Percentiles rank a stretch among this genome's conserved stretches.
Conservation (phyloP, 2,113 vertebrate species). For the Carollia perspicillata region DNA sequence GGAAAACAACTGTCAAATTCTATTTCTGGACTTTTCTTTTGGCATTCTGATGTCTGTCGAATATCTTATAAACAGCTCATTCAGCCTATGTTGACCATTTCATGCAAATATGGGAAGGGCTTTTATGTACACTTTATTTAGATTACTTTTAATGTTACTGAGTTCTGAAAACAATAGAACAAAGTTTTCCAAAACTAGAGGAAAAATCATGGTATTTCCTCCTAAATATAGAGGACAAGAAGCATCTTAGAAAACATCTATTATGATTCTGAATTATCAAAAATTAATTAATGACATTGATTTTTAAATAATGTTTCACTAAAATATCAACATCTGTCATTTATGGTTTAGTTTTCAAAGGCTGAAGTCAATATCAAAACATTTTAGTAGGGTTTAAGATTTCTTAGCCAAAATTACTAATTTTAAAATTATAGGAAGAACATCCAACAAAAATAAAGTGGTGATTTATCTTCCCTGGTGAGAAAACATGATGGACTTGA, state of each 20-base stretch:
- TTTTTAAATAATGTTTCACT: background rate
- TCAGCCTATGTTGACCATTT: background rate
- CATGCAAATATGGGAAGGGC: background rate
- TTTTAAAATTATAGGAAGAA: background rate
- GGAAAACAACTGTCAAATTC: background rate
- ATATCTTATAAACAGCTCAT: background rate
- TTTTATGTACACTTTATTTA: background rate
- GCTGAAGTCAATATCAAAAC: background rate
- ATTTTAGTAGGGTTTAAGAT: background rate
- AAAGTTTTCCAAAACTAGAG: background rate
- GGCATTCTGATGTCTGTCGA: background rate
- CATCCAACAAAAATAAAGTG: background rate
- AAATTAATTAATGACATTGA: background rate
- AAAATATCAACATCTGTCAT: background rate
- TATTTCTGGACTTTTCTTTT: background rate
- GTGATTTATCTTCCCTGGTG: background rate
- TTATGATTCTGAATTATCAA: background rate
- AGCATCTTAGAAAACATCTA: background rate
- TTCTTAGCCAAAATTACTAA: slow-evolving; percentile 5
- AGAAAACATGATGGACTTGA: slow-evolving; percentile 10
- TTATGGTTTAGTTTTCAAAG: background rate
- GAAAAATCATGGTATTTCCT: background rate
- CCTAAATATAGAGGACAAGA: background rate
- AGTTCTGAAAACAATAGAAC: background rate
- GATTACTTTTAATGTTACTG: background rate